Base-by-base conservation (phyloP, 2,797 vertebrate species). In the Cyclopterus lumpus region DNA sequence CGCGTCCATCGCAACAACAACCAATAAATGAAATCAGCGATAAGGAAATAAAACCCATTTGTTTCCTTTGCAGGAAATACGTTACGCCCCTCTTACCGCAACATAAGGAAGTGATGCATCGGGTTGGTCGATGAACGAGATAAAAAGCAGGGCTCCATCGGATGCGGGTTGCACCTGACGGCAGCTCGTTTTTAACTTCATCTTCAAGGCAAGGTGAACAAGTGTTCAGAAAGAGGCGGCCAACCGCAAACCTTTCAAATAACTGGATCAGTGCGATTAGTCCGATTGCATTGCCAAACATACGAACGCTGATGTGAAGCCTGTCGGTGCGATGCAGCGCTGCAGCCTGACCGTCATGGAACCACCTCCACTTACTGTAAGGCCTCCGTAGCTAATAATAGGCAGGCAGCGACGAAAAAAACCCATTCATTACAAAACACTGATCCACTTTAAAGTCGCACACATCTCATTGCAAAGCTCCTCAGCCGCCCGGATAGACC, bases 21-120 rank as follows among this genome's bases (percentile, higher is more conserved):
- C 20, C 16, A 24, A 67, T 42, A 36, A 20, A 12, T 28, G 66
- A 51, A 24, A 46, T 3, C 61, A 67, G 34, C 57, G 49, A 61
- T 4, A 8, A 57, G 34, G 66, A 44, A 40, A 44, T n/a, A 24
- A 77, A 68, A 38, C 0, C 48, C 16, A 8, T 20, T 14, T n/a
- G 12, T 36, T 16, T 66, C 24, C 26, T 15, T 8, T 18, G 61
- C 62, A 65, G 26, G 49, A 54, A 36, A 62, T 8, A 24, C 49
- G 42, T 28, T 20, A 18, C 38, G 20, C 64, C 63, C 24, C 34
- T 36, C 93, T 94, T 95, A 95, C 95, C 95, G 90, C 93, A 94
- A 90, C 90, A 92, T 84, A 84, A 91, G 91, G 91, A 95, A 95
- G 92, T 90, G 92, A 80, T 92, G 94, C 94, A 93, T 88, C 89